These are phyloP conservation scores for Patiria pectinifera DNA, from an alignment of 53 echinoderm and acorn worm genomes.

Conservation along the genomic window DNA sequence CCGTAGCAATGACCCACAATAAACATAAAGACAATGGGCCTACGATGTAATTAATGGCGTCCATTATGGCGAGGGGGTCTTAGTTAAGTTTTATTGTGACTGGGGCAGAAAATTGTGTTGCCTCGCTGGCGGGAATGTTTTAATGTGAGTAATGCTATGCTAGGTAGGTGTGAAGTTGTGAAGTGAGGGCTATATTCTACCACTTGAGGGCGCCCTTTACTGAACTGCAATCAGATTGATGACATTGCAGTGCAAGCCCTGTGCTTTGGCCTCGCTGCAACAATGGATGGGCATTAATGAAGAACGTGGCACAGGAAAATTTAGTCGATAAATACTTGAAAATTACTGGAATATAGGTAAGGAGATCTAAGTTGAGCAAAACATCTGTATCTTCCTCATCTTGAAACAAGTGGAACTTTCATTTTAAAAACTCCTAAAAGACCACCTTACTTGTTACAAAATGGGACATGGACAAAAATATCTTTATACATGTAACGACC, in stretches of 20 bases:
- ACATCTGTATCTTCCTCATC: too few relatives aligned
- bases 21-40: constrained; percentile 34
- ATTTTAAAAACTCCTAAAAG: too few relatives aligned
- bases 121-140: background rate
- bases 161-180: too few relatives aligned
- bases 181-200: background rate
- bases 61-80: background rate
- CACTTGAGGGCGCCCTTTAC: constrained; percentile 45
- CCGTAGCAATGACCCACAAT: constrained; percentile 34
- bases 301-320: background rate
- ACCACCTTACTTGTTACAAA: too few relatives aligned
- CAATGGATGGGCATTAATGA: background rate
- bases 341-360: too few relatives aligned
- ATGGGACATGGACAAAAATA: background rate
- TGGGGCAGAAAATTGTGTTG: background rate
- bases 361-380: too few relatives aligned
- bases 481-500: too few relatives aligned
- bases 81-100: background rate
- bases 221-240: background rate
- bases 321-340: too few relatives aligned
- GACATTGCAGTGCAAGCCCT: too few relatives aligned
- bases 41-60: constrained; percentile 17
- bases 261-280: too few relatives aligned
- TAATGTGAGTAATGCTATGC: background rate
- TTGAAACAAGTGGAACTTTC: too few relatives aligned